Evolutionary conservation across 2,888 invertebrate genomes (phyloP), one percentile per base, ranked within the genome.

Genomic region (Chymomyza amoena): DNA sequence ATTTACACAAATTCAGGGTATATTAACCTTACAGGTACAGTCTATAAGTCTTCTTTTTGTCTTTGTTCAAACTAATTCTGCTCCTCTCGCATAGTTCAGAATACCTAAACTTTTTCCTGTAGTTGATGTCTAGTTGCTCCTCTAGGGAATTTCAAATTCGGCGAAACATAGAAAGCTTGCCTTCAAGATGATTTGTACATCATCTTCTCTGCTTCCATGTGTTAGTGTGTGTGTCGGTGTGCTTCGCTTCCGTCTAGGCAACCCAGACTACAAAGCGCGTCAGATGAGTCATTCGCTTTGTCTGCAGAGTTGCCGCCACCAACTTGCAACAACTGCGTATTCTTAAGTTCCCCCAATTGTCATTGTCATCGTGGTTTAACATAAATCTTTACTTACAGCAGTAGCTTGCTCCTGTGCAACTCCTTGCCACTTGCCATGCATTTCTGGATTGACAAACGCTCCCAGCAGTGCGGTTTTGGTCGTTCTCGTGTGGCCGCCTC

Each of bases 401-500:
- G 52, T 32, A 32, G 32, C 5, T 32, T 32, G 5, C 32, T 32
- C 6, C 32, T 32, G 32, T 32, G 32, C 32, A 32, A 32, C 32
- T 32, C 32, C 32, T 32, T 32, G 32, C 32, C 7, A 18, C 28
- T n/a, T 13, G 70, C 60, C 45, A 96, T 96, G 96, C 96, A 96
- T 95, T 96, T 96, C 93, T 96, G 96, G 96, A 96, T 96, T 91
- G 95, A 96, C 92, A 96, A 96, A 92, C 95, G 95, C 89, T 95
- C 95, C 91, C 95, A 95, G 92, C 93, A 93, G 93, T 95, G 95
- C 92, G 95, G 95, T 84, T 95, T 95, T 90, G 95, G 95, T 89
- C 94, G 95, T 88, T 94, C 94, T 84, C 93, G 94, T 78, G 94
- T 95, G 78, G 95, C 95, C 76, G 94, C 95, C 68, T 94, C 95